These are phyloP conservation scores for Hystrix cristata DNA, from an alignment of 2,113 vertebrate species.

Conservation along the genomic window DNA sequence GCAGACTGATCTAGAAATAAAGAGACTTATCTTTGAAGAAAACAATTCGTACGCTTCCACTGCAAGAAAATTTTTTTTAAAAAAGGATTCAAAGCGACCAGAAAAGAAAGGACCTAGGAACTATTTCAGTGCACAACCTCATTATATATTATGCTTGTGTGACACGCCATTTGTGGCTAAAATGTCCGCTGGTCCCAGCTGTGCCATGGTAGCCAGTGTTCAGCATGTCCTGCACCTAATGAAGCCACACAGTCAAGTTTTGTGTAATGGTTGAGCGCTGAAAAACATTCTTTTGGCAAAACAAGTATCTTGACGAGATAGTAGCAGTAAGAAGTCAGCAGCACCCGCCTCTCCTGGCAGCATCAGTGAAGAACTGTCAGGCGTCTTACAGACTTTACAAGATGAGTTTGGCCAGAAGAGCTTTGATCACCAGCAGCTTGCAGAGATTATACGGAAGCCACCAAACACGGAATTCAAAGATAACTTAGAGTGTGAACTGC, in stretches of 20 bases:
- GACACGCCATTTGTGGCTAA: background rate
- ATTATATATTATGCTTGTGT: background rate
- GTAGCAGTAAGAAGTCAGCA: constrained; percentile 43
- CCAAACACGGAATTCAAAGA: constrained; percentile 84
- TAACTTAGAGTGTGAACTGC: constrained; percentile 92
- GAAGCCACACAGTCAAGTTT: background rate
- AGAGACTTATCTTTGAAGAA: background rate
- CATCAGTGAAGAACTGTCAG: constrained; percentile 91
- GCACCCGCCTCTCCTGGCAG: constrained; percentile 81
- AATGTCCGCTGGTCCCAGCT: background rate
- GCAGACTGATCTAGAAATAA: background rate
- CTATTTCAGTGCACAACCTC: background rate
- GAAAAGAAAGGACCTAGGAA: background rate
- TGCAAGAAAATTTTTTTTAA: background rate
- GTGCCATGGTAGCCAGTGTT: background rate
- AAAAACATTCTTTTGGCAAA: background rate
- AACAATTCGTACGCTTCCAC: background rate
- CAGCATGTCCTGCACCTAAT: background rate
- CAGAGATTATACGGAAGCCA: constrained; percentile 89
- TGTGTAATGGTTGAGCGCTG: background rate
- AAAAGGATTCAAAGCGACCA: background rate
- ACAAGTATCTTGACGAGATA: background rate
- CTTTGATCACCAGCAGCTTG: constrained; percentile 93
- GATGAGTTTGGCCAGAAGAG: constrained; percentile 91
- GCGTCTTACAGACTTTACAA: constrained; percentile 90